Base-by-base conservation (phyloP, 2,888 invertebrate genomes). In the Eustalomyia histrio region DNA sequence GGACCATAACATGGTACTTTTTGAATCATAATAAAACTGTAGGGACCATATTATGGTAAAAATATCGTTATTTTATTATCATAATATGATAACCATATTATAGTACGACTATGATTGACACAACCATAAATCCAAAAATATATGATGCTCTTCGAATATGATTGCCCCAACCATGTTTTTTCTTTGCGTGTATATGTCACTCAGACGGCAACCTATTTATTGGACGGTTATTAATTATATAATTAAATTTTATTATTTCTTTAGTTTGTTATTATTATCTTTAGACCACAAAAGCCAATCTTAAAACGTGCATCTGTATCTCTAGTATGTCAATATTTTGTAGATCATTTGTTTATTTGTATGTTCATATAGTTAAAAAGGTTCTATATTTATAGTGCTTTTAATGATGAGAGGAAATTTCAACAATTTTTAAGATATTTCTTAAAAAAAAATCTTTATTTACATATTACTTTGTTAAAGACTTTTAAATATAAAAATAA, bases 311-410 rank as follows among this genome's bases (percentile, higher is more conserved):
- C 75, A 76, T 68, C 68, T 65, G 68, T 68, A 47, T 61, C 2
- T 33, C 3, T 18, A 18, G 52, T 65, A 7, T 39, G 33, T n/a
- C 55, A 55, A 61, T 29, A 76, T 76, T 76, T 68, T 33, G 68
- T 50, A 35, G 57, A 76, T 76, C 61, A 76, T 76, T 76, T 76
- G 75, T 76, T 69, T 68, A 63, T 68, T 68, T 75, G 53, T 53
- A 33, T 76, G 61, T 43, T n/a, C n/a, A n/a, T n/a, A 21, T 35
- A 55, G 68, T 61, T 76, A 47, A 68, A 76, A 76, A 68, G 35
- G 75, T 53, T 68, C 29, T 67, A 53, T 63, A 47, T 35, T 50
- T 29, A 29, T 12, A 18, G 8, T 21, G n/a, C 29, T 43, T 61
- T 68, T 50, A 63, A 50, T 76, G 68, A 57, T 68, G 75, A 76